Evolutionary conservation across 2,797 vertebrate species (phyloP).

Genomic region (Selene dorsalis): DNA sequence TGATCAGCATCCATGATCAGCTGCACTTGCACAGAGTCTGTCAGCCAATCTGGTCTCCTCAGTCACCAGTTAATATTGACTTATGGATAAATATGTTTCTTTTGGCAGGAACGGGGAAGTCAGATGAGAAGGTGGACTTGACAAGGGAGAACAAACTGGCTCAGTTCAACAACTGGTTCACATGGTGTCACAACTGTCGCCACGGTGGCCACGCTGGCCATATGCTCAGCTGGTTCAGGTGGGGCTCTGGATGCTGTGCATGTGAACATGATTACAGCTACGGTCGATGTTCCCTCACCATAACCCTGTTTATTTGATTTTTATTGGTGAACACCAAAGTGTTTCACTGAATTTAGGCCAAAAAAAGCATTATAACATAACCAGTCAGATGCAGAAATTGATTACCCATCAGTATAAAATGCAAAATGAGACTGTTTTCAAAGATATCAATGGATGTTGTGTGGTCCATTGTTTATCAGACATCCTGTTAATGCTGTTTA

Average conservation of each 20-base stretch:
- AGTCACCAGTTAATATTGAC: slow-evolving; percentile 24
- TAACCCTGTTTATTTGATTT: background rate
- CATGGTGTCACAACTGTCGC: slow-evolving; percentile 99
- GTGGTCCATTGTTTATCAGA: background rate
- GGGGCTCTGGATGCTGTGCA: slow-evolving; percentile 44
- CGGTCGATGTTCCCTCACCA: no score
- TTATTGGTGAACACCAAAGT: background rate
- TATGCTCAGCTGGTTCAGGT: slow-evolving; percentile 99
- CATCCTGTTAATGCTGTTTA: background rate
- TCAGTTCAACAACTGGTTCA: slow-evolving; percentile 99
- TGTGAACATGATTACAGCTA: background rate
- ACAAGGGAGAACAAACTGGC: slow-evolving; percentile 98
- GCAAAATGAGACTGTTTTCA: background rate
- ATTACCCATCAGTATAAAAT: background rate
- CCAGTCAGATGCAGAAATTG: background rate
- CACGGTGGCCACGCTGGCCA: slow-evolving; percentile 98
- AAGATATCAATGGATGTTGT: background rate
- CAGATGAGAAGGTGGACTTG: slow-evolving; percentile 96
- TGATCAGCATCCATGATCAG: slow-evolving; percentile 39
- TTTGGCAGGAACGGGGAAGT: slow-evolving; percentile 90
- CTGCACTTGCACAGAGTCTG: slow-evolving; percentile 7
- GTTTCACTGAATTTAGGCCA: background rate
- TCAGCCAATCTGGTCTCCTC: background rate
- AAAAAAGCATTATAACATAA: background rate
- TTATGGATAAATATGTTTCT: background rate